These are phyloP conservation scores for Sesia bembeciformis DNA, from an alignment of 2,888 invertebrate species.

Conservation along the genomic window DNA sequence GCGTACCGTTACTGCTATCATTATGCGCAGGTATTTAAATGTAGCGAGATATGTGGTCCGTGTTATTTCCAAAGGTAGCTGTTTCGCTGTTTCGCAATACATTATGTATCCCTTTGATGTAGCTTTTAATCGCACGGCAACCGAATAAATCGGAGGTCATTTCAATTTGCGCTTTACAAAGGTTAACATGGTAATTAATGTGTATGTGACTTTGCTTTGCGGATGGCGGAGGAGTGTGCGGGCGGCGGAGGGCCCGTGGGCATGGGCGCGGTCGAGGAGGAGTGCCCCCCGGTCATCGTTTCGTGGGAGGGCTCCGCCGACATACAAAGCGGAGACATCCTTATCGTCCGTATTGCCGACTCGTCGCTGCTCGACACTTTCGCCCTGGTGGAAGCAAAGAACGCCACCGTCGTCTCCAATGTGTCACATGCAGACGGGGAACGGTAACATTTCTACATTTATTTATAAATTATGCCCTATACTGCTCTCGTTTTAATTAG, in stretches of 20 bases:
- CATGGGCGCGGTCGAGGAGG: conserved; percentile 42
- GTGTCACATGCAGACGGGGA: conserved; percentile 32
- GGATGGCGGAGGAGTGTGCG: conserved; percentile 60
- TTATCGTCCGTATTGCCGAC: conserved; percentile 81
- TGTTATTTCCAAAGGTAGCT: too few species aligned
- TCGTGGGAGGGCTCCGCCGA: conserved; percentile 80
- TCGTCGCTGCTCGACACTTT: conserved; percentile 63
- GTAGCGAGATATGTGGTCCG: too few species aligned
- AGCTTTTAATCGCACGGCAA: neutral
- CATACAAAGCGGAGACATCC: conserved; percentile 82
- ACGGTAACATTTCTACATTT: conserved; percentile 28
- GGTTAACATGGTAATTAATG: conserved; percentile 36
- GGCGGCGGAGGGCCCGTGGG: conserved; percentile 13
- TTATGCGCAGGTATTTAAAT: too few species aligned
- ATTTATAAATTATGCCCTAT: neutral
- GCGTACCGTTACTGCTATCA: too few species aligned
- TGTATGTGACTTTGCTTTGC: conserved; percentile 40
- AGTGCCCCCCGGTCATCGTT: conserved; percentile 73
- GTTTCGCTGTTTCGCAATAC: too few species aligned
- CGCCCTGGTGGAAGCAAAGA: conserved; percentile 29
- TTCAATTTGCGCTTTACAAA: conserved; percentile 26
- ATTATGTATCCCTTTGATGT: too few species aligned
- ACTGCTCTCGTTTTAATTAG: neutral
- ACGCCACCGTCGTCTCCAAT: conserved; percentile 34
- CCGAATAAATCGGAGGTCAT: conserved; percentile 8